Conservation (phyloP, 2,888 invertebrate species). For the Salticus scenicus region DNA sequence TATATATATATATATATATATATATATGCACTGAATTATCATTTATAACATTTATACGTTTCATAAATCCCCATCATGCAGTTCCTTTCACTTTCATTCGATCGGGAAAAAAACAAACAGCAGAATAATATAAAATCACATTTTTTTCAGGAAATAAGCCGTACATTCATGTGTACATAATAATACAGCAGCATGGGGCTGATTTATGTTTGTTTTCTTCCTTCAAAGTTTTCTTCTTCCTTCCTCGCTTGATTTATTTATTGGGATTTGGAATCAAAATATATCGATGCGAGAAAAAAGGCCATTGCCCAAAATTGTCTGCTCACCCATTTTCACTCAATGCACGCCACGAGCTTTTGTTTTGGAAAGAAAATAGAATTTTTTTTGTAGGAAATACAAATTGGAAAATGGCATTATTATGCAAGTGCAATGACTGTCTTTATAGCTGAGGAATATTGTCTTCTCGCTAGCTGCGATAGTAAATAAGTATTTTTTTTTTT, state of each 20-base stretch:
- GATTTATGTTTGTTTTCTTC: background rate
- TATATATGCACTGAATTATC: too few relatives aligned
- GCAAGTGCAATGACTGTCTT: background rate
- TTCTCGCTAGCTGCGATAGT: background rate
- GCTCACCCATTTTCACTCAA: background rate
- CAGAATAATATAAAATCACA: too few relatives aligned
- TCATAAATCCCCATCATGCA: too few relatives aligned
- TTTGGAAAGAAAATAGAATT: background rate
- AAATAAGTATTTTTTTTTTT: background rate
- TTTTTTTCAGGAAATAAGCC: too few relatives aligned
- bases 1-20: too few relatives aligned
- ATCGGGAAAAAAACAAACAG: too few relatives aligned
- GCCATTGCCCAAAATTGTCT: background rate
- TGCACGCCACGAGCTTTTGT: background rate
- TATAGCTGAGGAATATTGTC: background rate
- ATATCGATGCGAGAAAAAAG: conserved; percentile 2
- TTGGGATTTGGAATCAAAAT: background rate
- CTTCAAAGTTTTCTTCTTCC: background rate
- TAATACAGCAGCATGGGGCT: background rate
- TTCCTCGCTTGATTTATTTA: background rate
- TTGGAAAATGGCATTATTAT: background rate
- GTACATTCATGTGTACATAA: too few relatives aligned
- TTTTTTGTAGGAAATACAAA: background rate
- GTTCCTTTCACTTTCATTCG: too few relatives aligned
- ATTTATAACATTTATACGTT: too few relatives aligned